Conservation (phyloP, 2,113 vertebrate species). For the Pelecanus crispus region DNA sequence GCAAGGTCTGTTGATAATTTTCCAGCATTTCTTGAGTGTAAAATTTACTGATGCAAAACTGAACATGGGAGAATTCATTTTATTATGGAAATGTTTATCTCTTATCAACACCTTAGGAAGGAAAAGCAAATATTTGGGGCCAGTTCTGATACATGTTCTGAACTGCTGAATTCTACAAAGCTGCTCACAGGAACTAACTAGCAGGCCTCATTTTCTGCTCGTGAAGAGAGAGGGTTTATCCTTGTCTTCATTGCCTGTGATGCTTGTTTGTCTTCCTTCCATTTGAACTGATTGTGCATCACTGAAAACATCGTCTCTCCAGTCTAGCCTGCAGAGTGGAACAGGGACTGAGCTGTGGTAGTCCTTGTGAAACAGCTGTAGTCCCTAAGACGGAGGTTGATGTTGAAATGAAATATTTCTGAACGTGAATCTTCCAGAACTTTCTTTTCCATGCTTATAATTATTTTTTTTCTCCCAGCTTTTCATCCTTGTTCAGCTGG, state of each 20-base stretch:
- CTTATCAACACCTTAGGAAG: neutral
- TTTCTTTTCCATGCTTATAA: neutral
- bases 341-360: neutral
- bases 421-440: neutral
- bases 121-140: neutral
- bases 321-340: neutral
- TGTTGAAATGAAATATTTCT: neutral
- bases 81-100: neutral
- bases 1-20: neutral
- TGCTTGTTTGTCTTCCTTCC: neutral
- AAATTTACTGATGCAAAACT: neutral
- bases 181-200: neutral
- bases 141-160: neutral
- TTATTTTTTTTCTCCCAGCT: neutral
- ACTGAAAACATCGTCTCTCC: neutral
- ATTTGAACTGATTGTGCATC: neutral
- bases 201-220: neutral
- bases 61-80: neutral
- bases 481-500: neutral
- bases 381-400: neutral
- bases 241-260: neutral
- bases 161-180: neutral
- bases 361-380: neutral
- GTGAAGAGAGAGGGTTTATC: neutral
- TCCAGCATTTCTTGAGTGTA: neutral